phyloP scores from a whole-genome alignment of 2,888 invertebrate species.

The Acrobeloides nanus region DNA sequence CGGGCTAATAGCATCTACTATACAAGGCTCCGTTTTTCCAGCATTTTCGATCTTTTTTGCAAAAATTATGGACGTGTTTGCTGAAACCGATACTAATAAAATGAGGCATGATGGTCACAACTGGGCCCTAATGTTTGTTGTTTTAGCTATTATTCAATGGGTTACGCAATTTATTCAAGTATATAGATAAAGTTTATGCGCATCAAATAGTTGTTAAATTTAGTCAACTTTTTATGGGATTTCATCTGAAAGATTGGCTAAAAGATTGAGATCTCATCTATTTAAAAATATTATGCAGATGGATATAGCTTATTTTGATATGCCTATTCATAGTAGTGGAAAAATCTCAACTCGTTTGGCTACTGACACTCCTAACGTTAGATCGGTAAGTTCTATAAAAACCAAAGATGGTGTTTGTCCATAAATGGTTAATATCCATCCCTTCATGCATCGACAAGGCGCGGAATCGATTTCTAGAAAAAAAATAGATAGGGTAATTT shows the following conservation, averaged over 20 bases:
- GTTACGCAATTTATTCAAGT: constrained; percentile 30
- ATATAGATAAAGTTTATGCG: not conserved
- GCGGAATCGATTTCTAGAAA: too few species aligned
- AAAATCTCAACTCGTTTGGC: constrained; percentile 55
- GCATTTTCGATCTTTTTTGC: constrained; percentile 57
- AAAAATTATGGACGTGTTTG: constrained; percentile 50
- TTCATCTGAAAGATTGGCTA: constrained; percentile 54
- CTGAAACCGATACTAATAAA: constrained; percentile 54
- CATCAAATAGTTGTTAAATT: not conserved
- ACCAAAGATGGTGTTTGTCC: too few species aligned
- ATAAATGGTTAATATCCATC: too few species aligned
- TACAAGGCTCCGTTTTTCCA: constrained; percentile 57
- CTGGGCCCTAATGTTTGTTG: constrained; percentile 56
- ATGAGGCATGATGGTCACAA: constrained; percentile 53
- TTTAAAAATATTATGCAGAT: constrained; percentile 56
- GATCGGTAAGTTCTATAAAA: constrained; percentile 36
- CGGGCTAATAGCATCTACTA: constrained; percentile 54
- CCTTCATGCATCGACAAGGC: too few species aligned
- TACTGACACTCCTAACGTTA: constrained; percentile 57
- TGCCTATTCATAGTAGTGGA: constrained; percentile 54
- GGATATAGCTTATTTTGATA: constrained; percentile 57
- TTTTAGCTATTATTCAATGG: constrained; percentile 54
- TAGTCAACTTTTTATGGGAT: constrained; percentile 49
- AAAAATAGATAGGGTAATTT: too few species aligned
- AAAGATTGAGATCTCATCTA: constrained; percentile 53